Evolutionary conservation across 1,140 invertebrate species (phyloP), one percentile per base, ranked within the genome.

Genomic region (Drosophila mauritiana): DNA sequence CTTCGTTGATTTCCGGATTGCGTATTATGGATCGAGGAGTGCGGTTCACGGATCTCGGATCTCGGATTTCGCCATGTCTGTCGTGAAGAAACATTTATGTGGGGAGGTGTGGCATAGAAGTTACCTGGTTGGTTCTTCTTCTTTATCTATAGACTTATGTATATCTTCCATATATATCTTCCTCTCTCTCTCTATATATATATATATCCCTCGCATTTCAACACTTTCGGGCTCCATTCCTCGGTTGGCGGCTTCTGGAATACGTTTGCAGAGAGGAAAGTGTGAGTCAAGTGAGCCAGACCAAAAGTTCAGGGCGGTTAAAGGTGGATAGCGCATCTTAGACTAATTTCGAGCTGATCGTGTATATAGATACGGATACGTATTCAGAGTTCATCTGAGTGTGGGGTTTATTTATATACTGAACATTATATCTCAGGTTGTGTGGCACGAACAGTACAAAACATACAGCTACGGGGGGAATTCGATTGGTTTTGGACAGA

Each of bases 1-100:
- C 27, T 69, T 75, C 46, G 65, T 64, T 58, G 22, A 17, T 40
- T 27, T n/a, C 43, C 31, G 25, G 46, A 15, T 49, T 8, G 27
- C 27, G 27, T 31, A 2, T 31, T 31, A 8, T 31, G 27, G 27
- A 27, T 6, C 15, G 4, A 10, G 43, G 43, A 45, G 3, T 49
- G 2, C 37, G 42, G 53, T 27, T 25, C 36, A 20, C 34, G 42
- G 53, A 36, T 25, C 36, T 27, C 34, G 17, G 15, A 15, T 15
- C 3, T 13, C 11, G 52, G 46, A 27, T 27, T 3, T 15, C 34
- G 73, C 8, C 39, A 65, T 81, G 62, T 86, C 83, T 88, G 83
- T 88, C 63, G 65, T 88, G 83, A 83, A 88, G 83, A 88, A 89
- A 88, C 75, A 88, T 88, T 65, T 89, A 81, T 83, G 83, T 73